Evolutionary conservation across 2,888 invertebrate genomes (phyloP), one percentile per base, ranked within the genome.

Genomic region (Trissolcus japonicus): DNA sequence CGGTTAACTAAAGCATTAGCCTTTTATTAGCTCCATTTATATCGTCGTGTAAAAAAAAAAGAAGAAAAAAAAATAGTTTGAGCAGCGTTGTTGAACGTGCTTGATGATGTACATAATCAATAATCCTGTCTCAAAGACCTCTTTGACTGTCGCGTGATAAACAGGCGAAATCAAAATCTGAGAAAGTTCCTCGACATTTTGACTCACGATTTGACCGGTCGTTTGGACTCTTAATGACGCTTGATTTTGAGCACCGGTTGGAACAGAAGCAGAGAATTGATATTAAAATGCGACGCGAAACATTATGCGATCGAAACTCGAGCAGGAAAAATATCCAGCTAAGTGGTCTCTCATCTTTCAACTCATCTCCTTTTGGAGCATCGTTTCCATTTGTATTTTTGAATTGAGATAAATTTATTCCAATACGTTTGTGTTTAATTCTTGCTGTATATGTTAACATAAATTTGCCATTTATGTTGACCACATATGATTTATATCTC

Each of bases 101-200:
- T 63, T 63, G 59, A 63, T 57, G 71, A 72, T 59, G 57, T 55
- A 62, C 69, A 57, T 59, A 72, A 72, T 71, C 56, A 63, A 72
- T 48, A 57, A 35, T 51, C 48, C 65, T 35, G 35, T 29, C 59
- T 72, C 63, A 63, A 71, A 63, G 63, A 50, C 54, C 57, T 59
- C 56, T 48, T 43, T 61, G 11, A 35, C 9, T 46, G 67, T 0
- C 48, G 60, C 29, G 59, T 43, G 35, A 67, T 59, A 67, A 59
- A 67, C 59, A 53, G 41, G 59, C 19, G 66, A 35, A 66, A 66
- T 66, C 51, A 57, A 50, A 50, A 40, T 65, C 57, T 51, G 41
- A 21, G 46, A 54, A 65, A 19, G 9, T 35, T 35, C 9, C 35
- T 0, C 25, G 35, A 9, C 35, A 35, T 35, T 35, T 11, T 35